Evolutionary conservation across 2,113 vertebrate species (phyloP).

Genomic region (Mugil cephalus): DNA sequence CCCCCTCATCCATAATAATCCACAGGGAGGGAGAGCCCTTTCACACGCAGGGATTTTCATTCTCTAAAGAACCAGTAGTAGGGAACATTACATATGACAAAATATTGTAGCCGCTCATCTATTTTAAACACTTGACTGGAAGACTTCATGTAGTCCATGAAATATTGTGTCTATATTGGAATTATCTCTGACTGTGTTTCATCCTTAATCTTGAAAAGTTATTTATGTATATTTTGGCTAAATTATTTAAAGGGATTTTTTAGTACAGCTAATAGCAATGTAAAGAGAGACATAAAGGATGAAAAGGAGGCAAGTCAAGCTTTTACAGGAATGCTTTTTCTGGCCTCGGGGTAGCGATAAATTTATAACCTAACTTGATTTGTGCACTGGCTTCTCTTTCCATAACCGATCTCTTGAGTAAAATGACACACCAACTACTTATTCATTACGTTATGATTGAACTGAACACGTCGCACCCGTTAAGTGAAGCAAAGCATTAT

Average conservation of each 20-base stretch:
- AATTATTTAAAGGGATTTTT: conserved; percentile 2
- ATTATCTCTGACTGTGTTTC: conserved; percentile 22
- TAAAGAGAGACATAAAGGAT: not conserved
- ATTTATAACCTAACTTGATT: not conserved
- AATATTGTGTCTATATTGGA: conserved; percentile 22
- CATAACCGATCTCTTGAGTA: not conserved
- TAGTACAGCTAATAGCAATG: not conserved
- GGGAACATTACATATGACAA: conserved; percentile 51
- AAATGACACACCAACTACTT: not conserved
- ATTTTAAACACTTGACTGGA: conserved; percentile 48
- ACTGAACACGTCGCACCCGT: not conserved
- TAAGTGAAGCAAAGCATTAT: no score
- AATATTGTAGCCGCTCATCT: conserved; percentile 55
- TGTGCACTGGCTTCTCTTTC: no score
- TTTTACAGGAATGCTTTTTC: no score
- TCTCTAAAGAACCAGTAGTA: conserved; percentile 52
- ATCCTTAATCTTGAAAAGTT: conserved; percentile 5
- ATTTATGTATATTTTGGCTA: not conserved
- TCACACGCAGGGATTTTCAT: conserved; percentile 58
- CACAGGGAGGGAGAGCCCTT: conserved; percentile 64
- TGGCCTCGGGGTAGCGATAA: not conserved
- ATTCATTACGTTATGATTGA: not conserved
- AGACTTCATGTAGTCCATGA: conserved; percentile 18
- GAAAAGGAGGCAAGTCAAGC: not conserved
- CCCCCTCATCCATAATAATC: conserved; percentile 78